Percentiles rank a stretch among this genome's conserved stretches.
phyloP scores from a whole-genome alignment of 2,113 vertebrate genomes.

The Morone saxatilis region DNA sequence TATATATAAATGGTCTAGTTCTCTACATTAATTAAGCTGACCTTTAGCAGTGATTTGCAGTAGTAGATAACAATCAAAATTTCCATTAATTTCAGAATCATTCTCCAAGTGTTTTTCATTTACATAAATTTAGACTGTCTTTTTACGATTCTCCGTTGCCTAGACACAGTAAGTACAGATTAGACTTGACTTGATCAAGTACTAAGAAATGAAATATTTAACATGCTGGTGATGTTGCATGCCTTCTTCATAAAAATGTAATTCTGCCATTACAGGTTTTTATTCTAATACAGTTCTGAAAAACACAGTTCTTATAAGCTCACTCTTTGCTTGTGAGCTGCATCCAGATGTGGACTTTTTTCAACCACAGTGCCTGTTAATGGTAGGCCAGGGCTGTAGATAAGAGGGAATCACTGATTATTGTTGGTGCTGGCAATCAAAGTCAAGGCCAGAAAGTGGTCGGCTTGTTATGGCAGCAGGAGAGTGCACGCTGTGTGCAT shows the following conservation, averaged over 20 bases:
- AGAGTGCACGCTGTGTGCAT: neutral
- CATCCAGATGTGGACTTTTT: neutral
- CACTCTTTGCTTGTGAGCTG: neutral
- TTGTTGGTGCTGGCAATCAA: constrained; percentile 36
- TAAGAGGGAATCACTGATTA: constrained; percentile 31
- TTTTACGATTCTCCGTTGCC: constrained; percentile 1
- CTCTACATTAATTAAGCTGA: constrained; percentile 36
- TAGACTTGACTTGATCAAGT: constrained; percentile 26
- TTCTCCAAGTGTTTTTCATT: constrained; percentile 43
- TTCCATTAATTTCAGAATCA: constrained; percentile 23
- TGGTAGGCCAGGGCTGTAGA: constrained; percentile 9
- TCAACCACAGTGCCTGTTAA: neutral
- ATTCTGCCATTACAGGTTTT: neutral
- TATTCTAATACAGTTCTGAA: neutral
- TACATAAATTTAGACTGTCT: constrained; percentile 6
- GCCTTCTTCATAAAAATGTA: neutral
- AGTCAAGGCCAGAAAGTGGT: neutral
- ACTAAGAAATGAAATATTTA: constrained; percentile 42
- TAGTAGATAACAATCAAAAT: constrained; percentile 23
- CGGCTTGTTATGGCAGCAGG: neutral
- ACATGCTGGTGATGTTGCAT: constrained; percentile 5
- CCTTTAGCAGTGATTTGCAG: constrained; percentile 29
- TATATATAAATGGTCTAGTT: neutral
- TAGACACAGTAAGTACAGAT: constrained; percentile 7
- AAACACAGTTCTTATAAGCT: neutral